A percentile compares a stretch with the other conserved stretches of the same genome.
phyloP scores from a whole-genome alignment of 2,113 vertebrate species.

The Notiomystis cincta region DNA sequence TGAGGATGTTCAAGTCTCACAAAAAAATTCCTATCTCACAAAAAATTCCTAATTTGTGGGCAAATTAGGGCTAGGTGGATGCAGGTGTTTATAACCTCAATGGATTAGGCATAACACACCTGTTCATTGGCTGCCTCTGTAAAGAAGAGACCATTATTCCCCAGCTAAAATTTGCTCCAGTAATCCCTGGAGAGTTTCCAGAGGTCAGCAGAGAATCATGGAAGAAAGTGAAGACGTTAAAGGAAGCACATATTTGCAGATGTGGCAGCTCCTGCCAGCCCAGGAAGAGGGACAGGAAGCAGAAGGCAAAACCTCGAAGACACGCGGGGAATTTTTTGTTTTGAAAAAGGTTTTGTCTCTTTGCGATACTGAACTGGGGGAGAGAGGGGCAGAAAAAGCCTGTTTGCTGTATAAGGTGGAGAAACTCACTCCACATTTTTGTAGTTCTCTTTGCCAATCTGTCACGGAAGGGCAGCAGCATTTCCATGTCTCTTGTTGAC shows the following conservation, averaged over 20 bases:
- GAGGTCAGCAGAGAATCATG: not conserved
- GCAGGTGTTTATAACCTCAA: not conserved
- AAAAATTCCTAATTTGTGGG: not conserved
- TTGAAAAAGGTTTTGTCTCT: not conserved
- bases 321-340: not conserved
- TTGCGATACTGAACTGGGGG: not conserved
- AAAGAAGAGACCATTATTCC: not conserved
- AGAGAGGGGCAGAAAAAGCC: rapidly evolving
- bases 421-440: not conserved
- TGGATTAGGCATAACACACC: not conserved
- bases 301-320: not conserved
- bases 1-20: not conserved
- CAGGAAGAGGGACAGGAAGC: not conserved
- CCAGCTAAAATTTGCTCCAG: not conserved
- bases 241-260: not conserved
- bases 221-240: not conserved
- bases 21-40: not conserved
- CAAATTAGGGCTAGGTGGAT: not conserved
- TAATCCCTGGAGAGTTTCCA: not conserved
- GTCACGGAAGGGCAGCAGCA: not conserved
- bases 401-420: not conserved
- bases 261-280: not conserved
- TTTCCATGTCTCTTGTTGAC: not conserved
- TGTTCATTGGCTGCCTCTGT: not conserved
- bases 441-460: not conserved